Percentiles rank a stretch among this genome's conserved stretches.
Conservation (phyloP, 1,140 invertebrate genomes). For the Atta texana region DNA sequence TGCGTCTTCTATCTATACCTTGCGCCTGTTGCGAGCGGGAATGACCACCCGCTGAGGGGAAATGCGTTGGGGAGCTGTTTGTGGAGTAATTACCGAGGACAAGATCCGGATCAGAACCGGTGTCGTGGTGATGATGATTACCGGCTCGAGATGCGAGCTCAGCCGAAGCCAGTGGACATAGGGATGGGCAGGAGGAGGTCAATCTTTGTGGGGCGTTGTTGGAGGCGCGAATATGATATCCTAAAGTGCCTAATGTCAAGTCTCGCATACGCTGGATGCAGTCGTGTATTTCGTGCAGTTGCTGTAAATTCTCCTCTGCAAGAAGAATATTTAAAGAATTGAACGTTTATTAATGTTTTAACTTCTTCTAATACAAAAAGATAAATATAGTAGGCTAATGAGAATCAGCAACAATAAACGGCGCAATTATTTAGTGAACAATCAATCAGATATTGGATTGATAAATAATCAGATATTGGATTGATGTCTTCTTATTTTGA, state of each 20-base stretch:
- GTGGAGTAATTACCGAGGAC: constrained; percentile 84
- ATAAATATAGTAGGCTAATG: too few species aligned
- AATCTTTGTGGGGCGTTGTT: constrained; percentile 86
- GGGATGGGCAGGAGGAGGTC: constrained; percentile 92
- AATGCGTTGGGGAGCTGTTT: constrained; percentile 86
- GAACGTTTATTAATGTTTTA: neutral
- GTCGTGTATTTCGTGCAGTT: constrained; percentile 91
- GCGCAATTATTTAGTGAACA: too few species aligned
- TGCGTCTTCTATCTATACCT: constrained; percentile 88
- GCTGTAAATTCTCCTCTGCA: constrained; percentile 91
- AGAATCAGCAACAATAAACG: too few species aligned
- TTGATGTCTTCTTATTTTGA: too few species aligned
- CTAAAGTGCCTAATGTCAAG: constrained; percentile 86
- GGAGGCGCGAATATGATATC: constrained; percentile 77
- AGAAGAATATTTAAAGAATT: constrained; percentile 61
- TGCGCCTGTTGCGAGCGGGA: constrained; percentile 79
- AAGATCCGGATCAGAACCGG: constrained; percentile 85
- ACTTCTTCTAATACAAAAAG: neutral
- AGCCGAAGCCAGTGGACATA: constrained; percentile 82
- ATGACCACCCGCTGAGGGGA: constrained; percentile 74
- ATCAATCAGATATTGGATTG: too few species aligned
- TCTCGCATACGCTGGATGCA: constrained; percentile 92
- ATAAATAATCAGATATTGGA: too few species aligned
- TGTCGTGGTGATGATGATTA: constrained; percentile 82
- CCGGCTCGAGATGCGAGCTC: constrained; percentile 73